Percentiles rank a stretch among this genome's conserved stretches.
Evolutionary conservation across 2,888 invertebrate species (phyloP).

Genomic region (Netelia melanura): DNA sequence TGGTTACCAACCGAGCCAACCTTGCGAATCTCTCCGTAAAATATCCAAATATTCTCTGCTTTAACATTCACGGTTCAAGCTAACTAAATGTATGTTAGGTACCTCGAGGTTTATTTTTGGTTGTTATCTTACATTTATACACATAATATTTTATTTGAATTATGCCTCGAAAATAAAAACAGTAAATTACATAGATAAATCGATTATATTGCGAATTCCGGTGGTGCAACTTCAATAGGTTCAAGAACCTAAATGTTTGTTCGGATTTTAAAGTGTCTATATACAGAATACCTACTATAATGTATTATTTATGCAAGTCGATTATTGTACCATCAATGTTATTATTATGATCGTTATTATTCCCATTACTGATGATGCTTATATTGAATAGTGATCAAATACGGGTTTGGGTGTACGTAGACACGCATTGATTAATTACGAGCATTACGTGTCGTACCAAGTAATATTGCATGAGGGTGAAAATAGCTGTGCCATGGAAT

Average conservation of each 20-base stretch:
- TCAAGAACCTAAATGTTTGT: not conserved
- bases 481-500: conserved; percentile 66
- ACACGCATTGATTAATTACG: conserved; percentile 34
- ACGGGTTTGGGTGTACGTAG: conserved; percentile 1
- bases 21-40: not conserved
- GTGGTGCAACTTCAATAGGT: not conserved
- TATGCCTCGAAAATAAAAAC: not conserved
- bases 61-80: too few relatives aligned
- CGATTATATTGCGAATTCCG: not conserved
- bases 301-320: conserved; percentile 4
- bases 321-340: conserved; percentile 7
- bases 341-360: conserved; percentile 10
- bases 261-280: not conserved
- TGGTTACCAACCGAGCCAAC: not conserved
- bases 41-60: too few relatives aligned
- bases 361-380: not conserved
- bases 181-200: not conserved
- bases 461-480: conserved; percentile 18
- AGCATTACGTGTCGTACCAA: conserved; percentile 17
- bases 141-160: too few relatives aligned
- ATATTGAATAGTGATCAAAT: conserved; percentile 44
- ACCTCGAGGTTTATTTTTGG: too few relatives aligned
- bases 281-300: not conserved
- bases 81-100: too few relatives aligned
- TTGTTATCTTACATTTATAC: too few relatives aligned